Evolutionary conservation across 2,797 vertebrate genomes (phyloP).

Genomic region (Mormyrus proboscirostris): DNA sequence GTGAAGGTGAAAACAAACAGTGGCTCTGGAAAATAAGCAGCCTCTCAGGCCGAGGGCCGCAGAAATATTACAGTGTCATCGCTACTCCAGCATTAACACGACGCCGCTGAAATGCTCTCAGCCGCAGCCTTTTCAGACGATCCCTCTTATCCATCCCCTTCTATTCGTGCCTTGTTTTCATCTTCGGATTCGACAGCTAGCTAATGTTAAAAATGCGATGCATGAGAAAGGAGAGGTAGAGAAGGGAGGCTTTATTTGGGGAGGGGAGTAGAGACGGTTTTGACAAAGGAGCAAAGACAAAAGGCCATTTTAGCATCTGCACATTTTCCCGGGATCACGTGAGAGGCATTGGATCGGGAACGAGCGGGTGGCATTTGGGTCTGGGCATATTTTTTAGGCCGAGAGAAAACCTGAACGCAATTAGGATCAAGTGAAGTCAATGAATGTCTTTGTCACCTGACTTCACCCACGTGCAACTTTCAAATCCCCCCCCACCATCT

Average conservation of each 20-base stretch:
- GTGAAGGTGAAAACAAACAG: not conserved
- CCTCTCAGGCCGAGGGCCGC: not conserved
- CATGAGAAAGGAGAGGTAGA: not conserved
- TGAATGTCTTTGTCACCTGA: not conserved
- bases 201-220: not conserved
- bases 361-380: not conserved
- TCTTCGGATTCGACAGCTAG: not conserved
- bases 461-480: not conserved
- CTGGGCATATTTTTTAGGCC: not conserved
- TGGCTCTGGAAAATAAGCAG: not conserved
- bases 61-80: not conserved
- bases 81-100: not conserved
- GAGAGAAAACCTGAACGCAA: not conserved
- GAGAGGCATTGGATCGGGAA: not conserved
- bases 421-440: not conserved
- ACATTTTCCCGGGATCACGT: not conserved
- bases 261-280: not conserved
- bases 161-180: not conserved
- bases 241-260: not conserved
- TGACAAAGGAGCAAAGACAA: not conserved
- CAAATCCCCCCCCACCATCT: not conserved
- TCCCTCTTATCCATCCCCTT: not conserved
- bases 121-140: not conserved
- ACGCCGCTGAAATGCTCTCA: not conserved
- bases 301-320: not conserved